A percentile compares a stretch with the other conserved stretches of the same genome.
Conservation (phyloP, 2,113 vertebrate genomes). For the Amphiprion ocellaris region DNA sequence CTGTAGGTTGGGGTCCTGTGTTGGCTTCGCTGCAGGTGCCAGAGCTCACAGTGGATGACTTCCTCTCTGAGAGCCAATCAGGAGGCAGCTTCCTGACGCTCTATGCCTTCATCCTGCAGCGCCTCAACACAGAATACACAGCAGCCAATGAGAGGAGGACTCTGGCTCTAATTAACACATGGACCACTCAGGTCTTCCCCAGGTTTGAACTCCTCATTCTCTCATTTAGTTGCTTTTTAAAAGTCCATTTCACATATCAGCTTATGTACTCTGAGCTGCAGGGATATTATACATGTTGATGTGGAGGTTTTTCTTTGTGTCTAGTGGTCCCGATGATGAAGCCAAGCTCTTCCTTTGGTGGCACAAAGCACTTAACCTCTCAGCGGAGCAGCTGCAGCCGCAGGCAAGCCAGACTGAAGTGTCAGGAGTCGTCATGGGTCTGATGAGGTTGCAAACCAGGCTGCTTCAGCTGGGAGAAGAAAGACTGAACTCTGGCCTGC, state of each 20-base stretch:
- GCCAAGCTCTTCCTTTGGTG: slow-evolving; percentile 98
- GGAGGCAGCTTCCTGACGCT: slow-evolving; percentile 95
- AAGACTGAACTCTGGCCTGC: slow-evolving; percentile 90
- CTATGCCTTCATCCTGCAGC: slow-evolving; percentile 93
- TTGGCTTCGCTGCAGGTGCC: slow-evolving; percentile 96
- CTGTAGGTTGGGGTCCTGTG: slow-evolving; percentile 93
- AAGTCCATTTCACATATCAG: background rate
- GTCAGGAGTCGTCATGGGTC: slow-evolving; percentile 75
- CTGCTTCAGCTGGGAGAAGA: slow-evolving; percentile 92
- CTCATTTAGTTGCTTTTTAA: background rate
- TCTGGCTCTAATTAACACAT: slow-evolving; percentile 89
- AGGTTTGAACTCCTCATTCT: slow-evolving; percentile 81
- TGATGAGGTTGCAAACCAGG: slow-evolving; percentile 87
- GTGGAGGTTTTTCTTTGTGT: slow-evolving; percentile 26
- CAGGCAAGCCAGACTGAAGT: slow-evolving; percentile 88
- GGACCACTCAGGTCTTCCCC: slow-evolving; percentile 92
- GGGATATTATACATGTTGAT: background rate
- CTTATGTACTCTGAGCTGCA: background rate
- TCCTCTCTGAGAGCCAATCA: slow-evolving; percentile 93
- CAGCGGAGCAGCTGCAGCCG: slow-evolving; percentile 86
- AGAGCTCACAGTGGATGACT: slow-evolving; percentile 95
- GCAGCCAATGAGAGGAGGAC: slow-evolving; percentile 90
- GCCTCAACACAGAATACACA: slow-evolving; percentile 91
- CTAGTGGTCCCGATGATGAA: slow-evolving; percentile 90
- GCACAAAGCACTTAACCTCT: slow-evolving; percentile 92